phyloP scores from a whole-genome alignment of 2,888 invertebrate species.

The Chymomyza caudatula region DNA sequence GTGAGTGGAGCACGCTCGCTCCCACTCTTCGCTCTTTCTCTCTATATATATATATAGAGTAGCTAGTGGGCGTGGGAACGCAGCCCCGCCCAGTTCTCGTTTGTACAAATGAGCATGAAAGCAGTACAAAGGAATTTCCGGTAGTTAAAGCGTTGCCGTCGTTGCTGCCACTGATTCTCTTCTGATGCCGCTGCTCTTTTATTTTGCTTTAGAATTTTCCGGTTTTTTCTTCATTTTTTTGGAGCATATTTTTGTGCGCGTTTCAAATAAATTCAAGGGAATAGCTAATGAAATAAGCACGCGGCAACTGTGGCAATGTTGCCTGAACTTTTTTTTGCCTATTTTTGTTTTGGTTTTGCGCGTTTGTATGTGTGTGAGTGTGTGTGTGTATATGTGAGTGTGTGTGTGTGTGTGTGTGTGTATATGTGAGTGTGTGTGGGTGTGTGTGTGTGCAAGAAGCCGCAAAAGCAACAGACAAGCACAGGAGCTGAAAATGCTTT shows the following conservation, averaged over 20 bases:
- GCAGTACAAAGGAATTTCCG: slow-evolving; percentile 71
- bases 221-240: slow-evolving; percentile 23
- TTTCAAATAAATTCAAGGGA: slow-evolving; percentile 49
- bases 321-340: neutral
- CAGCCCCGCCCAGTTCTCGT: slow-evolving; percentile 29
- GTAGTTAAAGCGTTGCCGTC: slow-evolving; percentile 62
- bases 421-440: neutral
- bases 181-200: neutral
- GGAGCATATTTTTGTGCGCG: slow-evolving; percentile 46
- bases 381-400: neutral
- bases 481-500: neutral
- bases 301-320: neutral
- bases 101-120: slow-evolving; percentile 56
- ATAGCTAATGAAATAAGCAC: slow-evolving; percentile 69
- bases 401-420: no score
- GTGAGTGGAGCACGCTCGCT: slow-evolving; percentile 54
- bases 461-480: no score
- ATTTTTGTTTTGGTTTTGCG: neutral
- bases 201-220: neutral
- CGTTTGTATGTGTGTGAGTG: no score
- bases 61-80: neutral
- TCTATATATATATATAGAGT: neutral
- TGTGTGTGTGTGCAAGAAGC: neutral
- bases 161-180: slow-evolving; percentile 30
- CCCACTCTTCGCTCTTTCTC: neutral